Evolutionary conservation across 2,888 invertebrate genomes (phyloP).

Genomic region (Andrena camellia): DNA sequence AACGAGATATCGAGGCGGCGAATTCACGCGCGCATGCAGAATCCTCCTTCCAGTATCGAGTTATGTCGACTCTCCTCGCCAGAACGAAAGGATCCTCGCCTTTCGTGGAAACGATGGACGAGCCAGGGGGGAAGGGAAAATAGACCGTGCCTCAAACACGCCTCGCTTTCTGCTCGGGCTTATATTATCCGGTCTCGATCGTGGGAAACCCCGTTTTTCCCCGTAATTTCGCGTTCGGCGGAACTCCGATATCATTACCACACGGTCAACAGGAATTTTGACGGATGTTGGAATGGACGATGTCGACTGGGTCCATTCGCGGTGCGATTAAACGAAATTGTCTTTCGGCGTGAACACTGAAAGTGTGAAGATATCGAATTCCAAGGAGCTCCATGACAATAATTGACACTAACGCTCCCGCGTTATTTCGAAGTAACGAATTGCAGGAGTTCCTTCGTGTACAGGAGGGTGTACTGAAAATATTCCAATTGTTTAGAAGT

Average conservation of each 20-base stretch:
- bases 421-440: background rate
- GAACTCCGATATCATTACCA: background rate
- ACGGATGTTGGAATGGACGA: background rate
- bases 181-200: constrained; percentile 50
- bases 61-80: constrained; percentile 52
- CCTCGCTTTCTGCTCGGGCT: constrained; percentile 48
- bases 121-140: constrained; percentile 16
- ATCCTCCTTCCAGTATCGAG: constrained; percentile 57
- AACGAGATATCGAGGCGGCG: constrained; percentile 63
- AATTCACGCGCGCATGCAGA: constrained; percentile 70
- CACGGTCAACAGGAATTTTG: background rate
- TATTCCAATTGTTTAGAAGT: no score
- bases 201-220: constrained; percentile 64
- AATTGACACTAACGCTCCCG: background rate
- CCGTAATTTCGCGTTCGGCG: constrained; percentile 13
- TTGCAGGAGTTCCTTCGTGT: background rate
- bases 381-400: no score
- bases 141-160: constrained; percentile 45
- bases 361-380: no score
- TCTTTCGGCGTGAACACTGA: no score
- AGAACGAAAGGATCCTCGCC: constrained; percentile 47
- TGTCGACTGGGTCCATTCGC: background rate
- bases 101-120: constrained; percentile 17
- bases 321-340: background rate
- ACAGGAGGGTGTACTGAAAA: no score